phyloP scores from a whole-genome alignment of 92 coral and sea anemone species.

The Parazoanthus atlanticus region DNA sequence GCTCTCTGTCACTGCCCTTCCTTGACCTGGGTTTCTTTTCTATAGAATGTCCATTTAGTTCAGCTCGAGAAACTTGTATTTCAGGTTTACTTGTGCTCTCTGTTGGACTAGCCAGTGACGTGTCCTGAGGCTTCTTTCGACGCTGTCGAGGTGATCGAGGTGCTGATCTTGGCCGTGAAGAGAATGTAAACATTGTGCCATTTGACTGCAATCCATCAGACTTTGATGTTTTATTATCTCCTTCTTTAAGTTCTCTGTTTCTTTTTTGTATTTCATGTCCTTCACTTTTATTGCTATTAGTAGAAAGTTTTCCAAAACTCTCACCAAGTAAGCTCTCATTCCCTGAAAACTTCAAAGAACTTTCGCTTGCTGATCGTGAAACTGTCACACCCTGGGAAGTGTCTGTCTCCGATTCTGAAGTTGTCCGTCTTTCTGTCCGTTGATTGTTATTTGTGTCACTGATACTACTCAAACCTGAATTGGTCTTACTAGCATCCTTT shows the following conservation, averaged over 20 bases:
- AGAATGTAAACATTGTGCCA: slow-evolving; percentile 84
- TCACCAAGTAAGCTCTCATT: slow-evolving; percentile 76
- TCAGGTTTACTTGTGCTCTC: slow-evolving; percentile 65
- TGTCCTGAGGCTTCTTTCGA: slow-evolving; percentile 56
- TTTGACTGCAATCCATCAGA: slow-evolving; percentile 46
- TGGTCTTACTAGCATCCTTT: slow-evolving; percentile 29
- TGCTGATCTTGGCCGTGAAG: slow-evolving; percentile 93
- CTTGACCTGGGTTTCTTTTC: slow-evolving; percentile 39
- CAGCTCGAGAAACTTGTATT: slow-evolving; percentile 46
- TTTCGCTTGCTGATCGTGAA: slow-evolving; percentile 87
- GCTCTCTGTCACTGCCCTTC: slow-evolving; percentile 74
- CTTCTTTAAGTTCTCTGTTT: slow-evolving; percentile 12
- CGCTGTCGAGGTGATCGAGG: slow-evolving; percentile 92
- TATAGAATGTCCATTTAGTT: slow-evolving; percentile 54
- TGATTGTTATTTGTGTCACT: slow-evolving; percentile 49
- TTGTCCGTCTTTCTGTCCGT: slow-evolving; percentile 47
- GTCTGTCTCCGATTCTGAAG: slow-evolving; percentile 65
- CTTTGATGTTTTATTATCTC: slow-evolving; percentile 8
- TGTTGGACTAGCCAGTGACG: slow-evolving; percentile 13
- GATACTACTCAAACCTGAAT: slow-evolving; percentile 47
- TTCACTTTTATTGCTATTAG: slow-evolving; percentile 22
- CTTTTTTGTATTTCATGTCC: slow-evolving; percentile 8
- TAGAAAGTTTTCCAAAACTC: slow-evolving; percentile 63
- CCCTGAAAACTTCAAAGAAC: slow-evolving; percentile 82
- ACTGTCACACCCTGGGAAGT: slow-evolving; percentile 62